phyloP scores from a whole-genome alignment of 2,888 invertebrate genomes.

The Cephus pulcher region DNA sequence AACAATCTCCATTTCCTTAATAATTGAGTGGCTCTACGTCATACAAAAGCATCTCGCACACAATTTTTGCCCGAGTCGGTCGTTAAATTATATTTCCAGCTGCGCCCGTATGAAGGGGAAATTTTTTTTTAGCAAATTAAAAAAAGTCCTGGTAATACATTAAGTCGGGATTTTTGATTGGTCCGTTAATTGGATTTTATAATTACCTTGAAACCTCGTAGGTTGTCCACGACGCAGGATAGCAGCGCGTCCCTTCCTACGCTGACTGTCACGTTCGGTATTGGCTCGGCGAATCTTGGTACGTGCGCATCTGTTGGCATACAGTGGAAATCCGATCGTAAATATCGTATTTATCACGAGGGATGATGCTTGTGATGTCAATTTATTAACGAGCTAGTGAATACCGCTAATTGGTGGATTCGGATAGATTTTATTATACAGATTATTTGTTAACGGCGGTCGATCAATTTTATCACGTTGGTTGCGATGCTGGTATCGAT shows the following conservation, averaged over 20 bases:
- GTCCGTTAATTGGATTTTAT: background rate
- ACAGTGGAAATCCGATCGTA: background rate
- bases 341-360: background rate
- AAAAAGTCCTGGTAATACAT: background rate
- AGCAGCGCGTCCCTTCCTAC: slow-evolving; percentile 88
- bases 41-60: background rate
- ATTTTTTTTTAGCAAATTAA: background rate
- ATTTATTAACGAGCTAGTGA: background rate
- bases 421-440: background rate
- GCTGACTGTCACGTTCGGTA: slow-evolving; percentile 91
- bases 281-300: slow-evolving; percentile 89
- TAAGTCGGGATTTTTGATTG: background rate
- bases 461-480: background rate
- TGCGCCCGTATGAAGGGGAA: background rate
- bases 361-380: background rate
- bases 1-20: background rate
- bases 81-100: background rate
- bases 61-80: background rate
- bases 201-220: slow-evolving; percentile 85
- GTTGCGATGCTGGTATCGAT: background rate
- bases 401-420: background rate
- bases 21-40: background rate
- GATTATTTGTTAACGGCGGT: background rate
- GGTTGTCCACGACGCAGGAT: slow-evolving; percentile 90
- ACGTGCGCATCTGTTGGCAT: slow-evolving; percentile 72